These are phyloP conservation scores for Heliconius nattereri DNA, from an alignment of 1,140 invertebrate species.

Conservation along the genomic window DNA sequence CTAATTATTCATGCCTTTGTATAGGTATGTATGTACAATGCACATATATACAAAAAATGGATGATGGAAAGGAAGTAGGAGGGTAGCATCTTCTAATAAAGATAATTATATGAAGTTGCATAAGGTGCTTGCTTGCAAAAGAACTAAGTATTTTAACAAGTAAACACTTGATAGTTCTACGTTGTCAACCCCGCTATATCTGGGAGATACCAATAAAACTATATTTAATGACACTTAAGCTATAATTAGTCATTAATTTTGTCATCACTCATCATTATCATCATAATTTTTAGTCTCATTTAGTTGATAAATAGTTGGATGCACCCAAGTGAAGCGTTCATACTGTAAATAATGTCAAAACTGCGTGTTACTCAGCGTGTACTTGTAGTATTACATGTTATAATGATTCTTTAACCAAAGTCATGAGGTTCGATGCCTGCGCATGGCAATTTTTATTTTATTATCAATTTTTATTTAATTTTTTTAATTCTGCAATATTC, in stretches of 20 bases:
- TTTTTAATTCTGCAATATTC: not conserved
- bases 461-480: not conserved
- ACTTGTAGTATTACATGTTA: not conserved
- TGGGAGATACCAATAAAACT: not conserved
- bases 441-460: not conserved
- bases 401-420: not conserved
- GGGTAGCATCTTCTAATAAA: too few species aligned
- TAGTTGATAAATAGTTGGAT: not conserved
- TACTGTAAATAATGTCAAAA: not conserved
- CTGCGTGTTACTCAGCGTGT: not conserved
- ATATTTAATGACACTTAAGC: not conserved
- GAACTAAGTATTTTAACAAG: too few species aligned
- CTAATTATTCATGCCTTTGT: too few species aligned
- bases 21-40: too few species aligned
- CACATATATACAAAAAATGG: too few species aligned
- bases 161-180: too few species aligned
- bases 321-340: slow-evolving; percentile 15
- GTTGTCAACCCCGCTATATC: too few species aligned
- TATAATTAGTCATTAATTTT: not conserved
- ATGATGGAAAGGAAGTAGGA: too few species aligned
- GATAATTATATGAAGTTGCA: too few species aligned
- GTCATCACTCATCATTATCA: not conserved
- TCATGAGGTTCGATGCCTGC: not conserved
- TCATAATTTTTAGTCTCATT: not conserved
- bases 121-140: too few species aligned